phyloP scores from a whole-genome alignment of 2,888 invertebrate species.

The Catocala nupta region DNA sequence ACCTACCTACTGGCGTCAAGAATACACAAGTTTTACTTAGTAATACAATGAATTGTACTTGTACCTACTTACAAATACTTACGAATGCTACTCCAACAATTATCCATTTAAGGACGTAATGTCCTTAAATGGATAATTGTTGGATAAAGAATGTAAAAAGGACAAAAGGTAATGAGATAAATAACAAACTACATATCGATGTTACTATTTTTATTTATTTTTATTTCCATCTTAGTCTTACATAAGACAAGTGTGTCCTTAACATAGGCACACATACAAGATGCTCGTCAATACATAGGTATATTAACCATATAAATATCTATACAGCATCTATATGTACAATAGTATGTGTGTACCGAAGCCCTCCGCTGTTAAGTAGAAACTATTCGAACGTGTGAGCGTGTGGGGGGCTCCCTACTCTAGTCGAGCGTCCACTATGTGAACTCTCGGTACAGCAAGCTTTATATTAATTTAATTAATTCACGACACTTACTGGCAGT shows the following conservation, averaged over 20 bases:
- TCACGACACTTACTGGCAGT: conserved; percentile 79
- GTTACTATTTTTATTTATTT: conserved; percentile 86
- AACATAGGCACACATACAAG: conserved; percentile 80
- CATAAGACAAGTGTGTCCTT: conserved; percentile 79
- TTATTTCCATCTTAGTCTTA: conserved; percentile 81
- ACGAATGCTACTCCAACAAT: no score
- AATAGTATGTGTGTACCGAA: conserved; percentile 73
- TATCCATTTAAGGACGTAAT: no score
- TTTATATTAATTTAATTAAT: conserved; percentile 56
- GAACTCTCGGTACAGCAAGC: conserved; percentile 69
- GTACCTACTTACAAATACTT: no score
- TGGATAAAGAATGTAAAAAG: conserved; percentile 9
- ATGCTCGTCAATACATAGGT: conserved; percentile 77
- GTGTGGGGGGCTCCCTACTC: conserved; percentile 54
- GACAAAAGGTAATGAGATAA: conserved; percentile 45
- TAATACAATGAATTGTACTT: no score
- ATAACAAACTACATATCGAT: conserved; percentile 72
- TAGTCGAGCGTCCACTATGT: conserved; percentile 75
- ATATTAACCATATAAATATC: conserved; percentile 80
- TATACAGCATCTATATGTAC: conserved; percentile 86
- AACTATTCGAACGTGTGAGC: conserved; percentile 27
- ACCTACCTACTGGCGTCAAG: no score
- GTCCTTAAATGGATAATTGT: no score
- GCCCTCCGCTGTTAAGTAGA: conserved; percentile 51
- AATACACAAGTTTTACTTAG: no score